Base-by-base conservation (phyloP, 2,113 vertebrate species). In the Apteryx mantelli region DNA sequence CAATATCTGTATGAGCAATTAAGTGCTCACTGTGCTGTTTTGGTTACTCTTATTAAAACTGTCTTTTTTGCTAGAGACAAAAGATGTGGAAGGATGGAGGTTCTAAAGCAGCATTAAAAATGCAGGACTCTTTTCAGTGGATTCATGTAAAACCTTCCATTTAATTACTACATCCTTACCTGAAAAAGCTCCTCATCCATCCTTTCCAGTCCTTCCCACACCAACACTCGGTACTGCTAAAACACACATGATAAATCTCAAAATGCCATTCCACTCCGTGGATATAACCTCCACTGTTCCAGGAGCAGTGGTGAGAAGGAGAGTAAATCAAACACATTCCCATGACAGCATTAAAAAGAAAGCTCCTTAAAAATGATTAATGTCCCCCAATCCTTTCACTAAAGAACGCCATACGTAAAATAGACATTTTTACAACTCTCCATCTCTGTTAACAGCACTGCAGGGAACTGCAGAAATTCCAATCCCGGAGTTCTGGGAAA, bases 301-400 rank as follows among this genome's bases (percentile, higher is more conserved):
- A 82, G 82, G 53, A 95, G 30, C 36, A 86, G 3, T 69, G 55
- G 48, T 69, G 77, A 93, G 83, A 95, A 82, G 69, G 53, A 73
- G 34, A 86, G 80, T 95, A 97, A 96, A 97, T 97, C 89, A 97
- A 84, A 81, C 53, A 85, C 44, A 63, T 97, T 97, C 91, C 92
- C 88, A n/a, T 94, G 95, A 56, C 11, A 25, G 48, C 60, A 81
- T 77, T 91, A 84, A 84, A 95, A 91, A 65, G 32, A 92, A 91
- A 94, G 17, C 44, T 82, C 26, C 82, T 95, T 95, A 95, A 95
- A 96, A 95, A 95, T 94, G 78, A 97, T 96, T 4, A 82, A 97
- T 96, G 53, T 76, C 34, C 50, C 78, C 82, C 74, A 96, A 21
- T 89, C 61, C 80, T 92, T 97, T 63, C 40, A 44, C 69, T 97